Percentiles rank a stretch among this genome's conserved stretches.
These are phyloP conservation scores for Anthonomus grandis DNA, from an alignment of 1,140 invertebrate species.

Conservation along the genomic window DNA sequence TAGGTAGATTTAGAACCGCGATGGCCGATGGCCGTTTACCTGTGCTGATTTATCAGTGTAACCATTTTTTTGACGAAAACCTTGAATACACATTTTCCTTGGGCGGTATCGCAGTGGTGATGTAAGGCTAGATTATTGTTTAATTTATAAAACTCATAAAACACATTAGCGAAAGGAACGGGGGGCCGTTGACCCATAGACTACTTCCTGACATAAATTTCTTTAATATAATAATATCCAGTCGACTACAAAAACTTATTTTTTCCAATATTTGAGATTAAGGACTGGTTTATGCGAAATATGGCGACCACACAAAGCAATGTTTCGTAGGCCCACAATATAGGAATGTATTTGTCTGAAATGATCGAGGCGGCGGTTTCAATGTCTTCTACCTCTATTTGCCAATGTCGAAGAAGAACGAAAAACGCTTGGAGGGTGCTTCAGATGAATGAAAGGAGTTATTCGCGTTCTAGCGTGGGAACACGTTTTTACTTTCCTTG, in stretches of 20 bases:
- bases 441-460: neutral
- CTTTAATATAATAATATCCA: too few relatives aligned
- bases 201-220: constrained; percentile 4
- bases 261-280: too few relatives aligned
- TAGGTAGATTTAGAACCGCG: too few relatives aligned
- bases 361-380: neutral
- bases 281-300: too few relatives aligned
- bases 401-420: neutral
- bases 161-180: constrained; percentile 11
- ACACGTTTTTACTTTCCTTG: neutral
- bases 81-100: constrained; percentile 15
- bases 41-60: neutral
- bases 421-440: neutral
- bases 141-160: constrained; percentile 13
- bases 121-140: constrained; percentile 19
- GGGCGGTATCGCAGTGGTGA: constrained; percentile 11
- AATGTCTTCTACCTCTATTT: neutral
- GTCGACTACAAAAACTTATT: too few relatives aligned
- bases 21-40: too few relatives aligned
- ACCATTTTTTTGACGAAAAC: constrained; percentile 8
- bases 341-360: too few relatives aligned
- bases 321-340: too few relatives aligned
- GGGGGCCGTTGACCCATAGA: neutral
- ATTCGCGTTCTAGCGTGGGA: neutral
- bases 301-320: too few relatives aligned